A percentile compares a stretch with the other conserved stretches of the same genome.
phyloP scores from a whole-genome alignment of 2,113 vertebrate genomes.

The Barnardius zonarius region DNA sequence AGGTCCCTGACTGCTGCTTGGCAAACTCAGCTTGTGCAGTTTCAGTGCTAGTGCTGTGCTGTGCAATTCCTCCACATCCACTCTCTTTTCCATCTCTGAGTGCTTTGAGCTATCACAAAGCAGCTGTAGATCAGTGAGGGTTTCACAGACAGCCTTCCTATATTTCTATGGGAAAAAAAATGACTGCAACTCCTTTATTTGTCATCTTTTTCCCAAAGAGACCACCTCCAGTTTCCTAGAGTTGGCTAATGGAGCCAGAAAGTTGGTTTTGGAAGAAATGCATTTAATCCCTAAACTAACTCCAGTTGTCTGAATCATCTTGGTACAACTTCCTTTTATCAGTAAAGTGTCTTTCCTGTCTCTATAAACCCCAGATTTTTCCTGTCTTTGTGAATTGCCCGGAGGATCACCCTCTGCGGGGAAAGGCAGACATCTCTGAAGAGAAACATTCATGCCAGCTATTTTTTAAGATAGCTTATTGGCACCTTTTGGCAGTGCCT shows the following conservation, averaged over 20 bases:
- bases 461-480: not conserved
- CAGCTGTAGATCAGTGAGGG: not conserved
- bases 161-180: not conserved
- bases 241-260: not conserved
- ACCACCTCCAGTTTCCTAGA: not conserved
- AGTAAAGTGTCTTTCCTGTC: not conserved
- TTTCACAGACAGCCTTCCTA: not conserved
- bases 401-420: not conserved
- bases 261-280: not conserved
- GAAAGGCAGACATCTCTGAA: not conserved
- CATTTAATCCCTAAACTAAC: not conserved
- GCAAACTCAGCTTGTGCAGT: not conserved
- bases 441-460: not conserved
- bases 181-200: not conserved
- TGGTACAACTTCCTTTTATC: not conserved
- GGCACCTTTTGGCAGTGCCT: not conserved
- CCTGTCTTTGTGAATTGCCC: not conserved
- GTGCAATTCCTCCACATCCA: not conserved
- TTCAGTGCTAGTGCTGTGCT: not conserved
- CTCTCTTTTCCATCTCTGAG: not conserved
- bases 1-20: not conserved
- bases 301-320: not conserved
- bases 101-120: not conserved
- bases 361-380: not conserved
- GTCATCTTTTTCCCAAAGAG: not conserved